Percentiles rank a stretch among this genome's conserved stretches.
Conservation (phyloP, 1,140 invertebrate species). For the Drosophila orena region DNA sequence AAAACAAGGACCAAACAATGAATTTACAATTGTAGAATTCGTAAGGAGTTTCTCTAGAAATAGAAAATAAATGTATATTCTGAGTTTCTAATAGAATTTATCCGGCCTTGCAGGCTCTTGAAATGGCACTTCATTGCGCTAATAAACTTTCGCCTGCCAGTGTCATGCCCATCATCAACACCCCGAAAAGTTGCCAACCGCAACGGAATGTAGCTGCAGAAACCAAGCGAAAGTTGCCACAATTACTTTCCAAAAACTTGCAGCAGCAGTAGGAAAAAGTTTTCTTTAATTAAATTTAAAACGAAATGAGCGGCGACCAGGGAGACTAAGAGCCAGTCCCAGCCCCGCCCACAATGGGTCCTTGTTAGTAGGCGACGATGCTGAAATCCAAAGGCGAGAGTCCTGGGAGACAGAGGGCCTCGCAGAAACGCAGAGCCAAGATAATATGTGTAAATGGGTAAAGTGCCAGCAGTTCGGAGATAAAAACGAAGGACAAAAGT, state of each 20-base stretch:
- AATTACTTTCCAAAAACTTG: slow-evolving; percentile 78
- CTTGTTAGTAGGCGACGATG: slow-evolving; percentile 50
- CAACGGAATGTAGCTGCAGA: slow-evolving; percentile 53
- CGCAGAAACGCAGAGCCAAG: slow-evolving; percentile 4
- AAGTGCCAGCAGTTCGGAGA: slow-evolving; percentile 40
- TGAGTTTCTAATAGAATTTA: slow-evolving; percentile 26
- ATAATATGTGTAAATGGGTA: slow-evolving; percentile 43
- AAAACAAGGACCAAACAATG: not conserved
- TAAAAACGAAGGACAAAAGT: slow-evolving; percentile 40
- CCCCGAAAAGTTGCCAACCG: slow-evolving; percentile 51
- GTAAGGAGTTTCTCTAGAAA: slow-evolving; percentile 21
- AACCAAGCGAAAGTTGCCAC: slow-evolving; percentile 71
- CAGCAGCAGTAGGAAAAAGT: slow-evolving; percentile 54
- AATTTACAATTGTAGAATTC: slow-evolving; percentile 39
- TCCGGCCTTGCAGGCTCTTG: slow-evolving; percentile 25
- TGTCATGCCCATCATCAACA: slow-evolving; percentile 44
- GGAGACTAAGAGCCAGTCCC: slow-evolving; percentile 11
- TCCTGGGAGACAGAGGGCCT: not conserved
- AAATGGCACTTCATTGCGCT: slow-evolving; percentile 67
- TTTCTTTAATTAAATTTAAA: slow-evolving; percentile 82
- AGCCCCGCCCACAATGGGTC: slow-evolving; percentile 16
- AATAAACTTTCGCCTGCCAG: slow-evolving; percentile 64
- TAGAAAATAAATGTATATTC: slow-evolving; percentile 31
- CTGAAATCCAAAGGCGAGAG: slow-evolving; percentile 8
- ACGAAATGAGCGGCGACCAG: slow-evolving; percentile 73